Conservation (phyloP, 2,888 invertebrate species). For the Cantharis rufa region DNA sequence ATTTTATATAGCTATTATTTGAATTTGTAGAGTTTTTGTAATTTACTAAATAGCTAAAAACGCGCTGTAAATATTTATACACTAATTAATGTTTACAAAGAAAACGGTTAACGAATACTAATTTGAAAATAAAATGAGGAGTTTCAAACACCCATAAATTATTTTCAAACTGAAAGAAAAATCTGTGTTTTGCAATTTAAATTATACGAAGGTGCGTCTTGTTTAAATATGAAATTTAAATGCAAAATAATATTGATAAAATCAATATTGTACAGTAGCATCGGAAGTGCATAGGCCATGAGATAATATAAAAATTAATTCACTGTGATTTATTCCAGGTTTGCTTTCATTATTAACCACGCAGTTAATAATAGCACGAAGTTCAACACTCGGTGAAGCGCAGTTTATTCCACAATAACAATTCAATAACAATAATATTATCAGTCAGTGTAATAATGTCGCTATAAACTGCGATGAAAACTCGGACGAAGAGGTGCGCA, state of each 20-base stretch:
- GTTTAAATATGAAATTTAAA: background rate
- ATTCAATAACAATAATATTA: too few relatives aligned
- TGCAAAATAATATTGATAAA: background rate
- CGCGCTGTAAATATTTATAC: background rate
- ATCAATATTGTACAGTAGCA: background rate
- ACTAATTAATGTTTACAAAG: background rate
- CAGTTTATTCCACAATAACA: background rate
- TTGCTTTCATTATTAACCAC: background rate
- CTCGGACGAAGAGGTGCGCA: too few relatives aligned
- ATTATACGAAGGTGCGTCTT: background rate
- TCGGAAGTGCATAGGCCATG: background rate
- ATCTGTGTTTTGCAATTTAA: background rate
- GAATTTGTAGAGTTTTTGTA: background rate
- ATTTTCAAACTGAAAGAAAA: background rate
- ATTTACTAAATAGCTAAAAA: background rate
- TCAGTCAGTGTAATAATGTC: too few relatives aligned
- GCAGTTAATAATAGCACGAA: background rate
- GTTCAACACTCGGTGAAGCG: background rate
- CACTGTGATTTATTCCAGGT: background rate
- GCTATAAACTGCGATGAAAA: too few relatives aligned
- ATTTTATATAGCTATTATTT: too few relatives aligned
- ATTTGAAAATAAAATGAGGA: background rate
- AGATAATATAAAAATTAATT: background rate
- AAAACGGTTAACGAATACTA: background rate
- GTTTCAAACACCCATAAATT: background rate